These are phyloP conservation scores for Uloborus plumipes DNA, from an alignment of 2,888 invertebrate genomes.

Conservation along the genomic window DNA sequence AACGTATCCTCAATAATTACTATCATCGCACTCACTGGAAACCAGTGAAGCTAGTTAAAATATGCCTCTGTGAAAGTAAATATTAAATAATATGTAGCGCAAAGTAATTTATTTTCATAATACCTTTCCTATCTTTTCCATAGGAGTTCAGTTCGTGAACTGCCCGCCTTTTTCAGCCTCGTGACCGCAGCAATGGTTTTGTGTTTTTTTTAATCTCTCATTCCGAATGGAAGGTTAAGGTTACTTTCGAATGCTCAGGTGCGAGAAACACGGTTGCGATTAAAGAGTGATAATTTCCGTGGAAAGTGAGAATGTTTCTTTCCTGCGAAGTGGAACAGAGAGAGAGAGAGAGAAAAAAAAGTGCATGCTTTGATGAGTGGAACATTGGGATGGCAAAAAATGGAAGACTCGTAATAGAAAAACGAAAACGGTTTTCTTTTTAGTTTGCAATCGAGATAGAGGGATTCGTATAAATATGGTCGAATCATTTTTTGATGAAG, in stretches of 20 bases:
- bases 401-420: too few relatives aligned
- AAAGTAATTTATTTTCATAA: slow-evolving; percentile 50
- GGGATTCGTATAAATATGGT: too few relatives aligned
- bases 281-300: slow-evolving; percentile 46
- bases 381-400: too few relatives aligned
- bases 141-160: neutral
- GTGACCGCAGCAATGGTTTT: neutral
- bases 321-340: too few relatives aligned
- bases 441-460: too few relatives aligned
- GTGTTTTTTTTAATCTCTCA: too few relatives aligned
- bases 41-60: slow-evolving; percentile 42
- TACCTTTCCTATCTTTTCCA: slow-evolving; percentile 10
- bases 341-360: too few relatives aligned
- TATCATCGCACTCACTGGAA: slow-evolving; percentile 27
- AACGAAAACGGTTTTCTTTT: too few relatives aligned
- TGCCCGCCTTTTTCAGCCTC: neutral
- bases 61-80: slow-evolving; percentile 53
- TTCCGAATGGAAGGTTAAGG: too few relatives aligned
- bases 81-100: slow-evolving; percentile 61
- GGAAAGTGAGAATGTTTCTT: slow-evolving; percentile 14
- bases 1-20: slow-evolving; percentile 20
- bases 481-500: too few relatives aligned
- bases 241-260: slow-evolving; percentile 36
- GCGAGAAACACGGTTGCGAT: slow-evolving; percentile 23
- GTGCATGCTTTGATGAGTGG: too few relatives aligned